phyloP scores from a whole-genome alignment of 1,140 invertebrate genomes.

The Achatina immaculata region DNA sequence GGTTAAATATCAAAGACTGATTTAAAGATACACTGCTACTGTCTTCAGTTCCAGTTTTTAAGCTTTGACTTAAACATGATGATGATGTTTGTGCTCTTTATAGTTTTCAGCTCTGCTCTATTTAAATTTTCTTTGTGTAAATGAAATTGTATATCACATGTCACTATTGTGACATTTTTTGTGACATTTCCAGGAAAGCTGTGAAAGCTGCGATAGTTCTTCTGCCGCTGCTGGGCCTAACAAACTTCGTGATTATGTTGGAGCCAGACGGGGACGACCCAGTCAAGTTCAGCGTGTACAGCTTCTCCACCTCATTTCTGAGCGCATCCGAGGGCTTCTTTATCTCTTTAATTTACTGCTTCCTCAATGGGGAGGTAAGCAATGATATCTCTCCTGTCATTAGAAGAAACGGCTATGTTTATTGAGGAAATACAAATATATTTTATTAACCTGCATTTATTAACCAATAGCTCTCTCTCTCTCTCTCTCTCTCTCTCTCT shows the following conservation, averaged over 20 bases:
- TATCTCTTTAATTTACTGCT: constrained; percentile 87
- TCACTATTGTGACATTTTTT: neutral
- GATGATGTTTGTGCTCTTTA: no score
- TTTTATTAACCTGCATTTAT: neutral
- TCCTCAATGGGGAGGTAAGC: constrained; percentile 87
- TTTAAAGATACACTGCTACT: no score
- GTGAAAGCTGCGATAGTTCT: constrained; percentile 65
- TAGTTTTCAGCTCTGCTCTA: no score
- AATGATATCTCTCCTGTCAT: neutral
- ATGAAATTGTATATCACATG: no score
- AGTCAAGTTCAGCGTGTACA: constrained; percentile 83
- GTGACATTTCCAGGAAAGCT: constrained; percentile 55
- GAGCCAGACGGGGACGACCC: constrained; percentile 54
- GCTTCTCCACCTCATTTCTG: constrained; percentile 84
- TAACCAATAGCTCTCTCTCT: no score
- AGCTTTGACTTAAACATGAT: no score
- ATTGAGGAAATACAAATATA: no score
- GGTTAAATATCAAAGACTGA: no score
- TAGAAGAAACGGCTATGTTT: no score
- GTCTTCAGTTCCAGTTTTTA: no score
- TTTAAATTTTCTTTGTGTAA: no score
- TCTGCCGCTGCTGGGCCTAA: constrained; percentile 62
- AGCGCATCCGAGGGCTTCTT: constrained; percentile 90
- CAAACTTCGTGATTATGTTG: constrained; percentile 66
- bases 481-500: no score